A percentile compares a stretch with the other conserved stretches of the same genome.
phyloP scores from a whole-genome alignment of 2,113 vertebrate species.

The Andinoacara biseriatus region DNA sequence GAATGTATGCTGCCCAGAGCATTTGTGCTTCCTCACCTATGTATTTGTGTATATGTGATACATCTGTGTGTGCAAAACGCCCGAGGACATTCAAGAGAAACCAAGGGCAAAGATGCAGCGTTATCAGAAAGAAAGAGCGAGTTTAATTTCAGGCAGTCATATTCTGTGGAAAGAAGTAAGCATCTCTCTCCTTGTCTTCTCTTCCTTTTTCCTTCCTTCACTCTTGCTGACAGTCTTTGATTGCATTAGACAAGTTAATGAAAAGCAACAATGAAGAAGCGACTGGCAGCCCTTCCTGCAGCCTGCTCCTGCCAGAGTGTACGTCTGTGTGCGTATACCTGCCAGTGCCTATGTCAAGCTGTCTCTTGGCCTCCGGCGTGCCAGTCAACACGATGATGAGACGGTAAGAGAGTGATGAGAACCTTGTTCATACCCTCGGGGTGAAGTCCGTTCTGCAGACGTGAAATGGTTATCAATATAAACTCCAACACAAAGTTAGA shows the following conservation, averaged over 20 bases:
- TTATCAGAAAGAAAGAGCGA: constrained; percentile 57
- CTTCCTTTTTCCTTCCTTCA: constrained; percentile 55
- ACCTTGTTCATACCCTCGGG: constrained; percentile 58
- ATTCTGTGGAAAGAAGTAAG: constrained; percentile 34
- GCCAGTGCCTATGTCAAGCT: constrained; percentile 50
- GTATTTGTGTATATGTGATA: constrained; percentile 3
- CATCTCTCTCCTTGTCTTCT: constrained; percentile 21
- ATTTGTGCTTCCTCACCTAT: constrained; percentile 24
- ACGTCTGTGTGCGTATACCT: constrained; percentile 60
- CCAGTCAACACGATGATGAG: constrained; percentile 67
- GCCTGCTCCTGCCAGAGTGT: constrained; percentile 66
- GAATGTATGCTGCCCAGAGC: constrained; percentile 54
- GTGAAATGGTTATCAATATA: constrained; percentile 57
- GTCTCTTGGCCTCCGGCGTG: constrained; percentile 57
- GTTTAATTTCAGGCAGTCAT: constrained; percentile 61
- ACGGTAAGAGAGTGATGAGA: constrained; percentile 72
- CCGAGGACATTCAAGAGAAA: constrained; percentile 22
- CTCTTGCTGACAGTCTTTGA: constrained; percentile 73
- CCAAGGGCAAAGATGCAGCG: constrained; percentile 47
- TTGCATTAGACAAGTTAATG: constrained; percentile 76
- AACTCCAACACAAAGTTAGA: background rate
- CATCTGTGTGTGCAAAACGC: constrained; percentile 5
- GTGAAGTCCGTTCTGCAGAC: constrained; percentile 36
- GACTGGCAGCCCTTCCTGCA: constrained; percentile 46
- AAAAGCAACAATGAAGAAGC: constrained; percentile 70